phyloP scores from a whole-genome alignment of 2,113 vertebrate species.

The Poeciliopsis occidentalis region DNA sequence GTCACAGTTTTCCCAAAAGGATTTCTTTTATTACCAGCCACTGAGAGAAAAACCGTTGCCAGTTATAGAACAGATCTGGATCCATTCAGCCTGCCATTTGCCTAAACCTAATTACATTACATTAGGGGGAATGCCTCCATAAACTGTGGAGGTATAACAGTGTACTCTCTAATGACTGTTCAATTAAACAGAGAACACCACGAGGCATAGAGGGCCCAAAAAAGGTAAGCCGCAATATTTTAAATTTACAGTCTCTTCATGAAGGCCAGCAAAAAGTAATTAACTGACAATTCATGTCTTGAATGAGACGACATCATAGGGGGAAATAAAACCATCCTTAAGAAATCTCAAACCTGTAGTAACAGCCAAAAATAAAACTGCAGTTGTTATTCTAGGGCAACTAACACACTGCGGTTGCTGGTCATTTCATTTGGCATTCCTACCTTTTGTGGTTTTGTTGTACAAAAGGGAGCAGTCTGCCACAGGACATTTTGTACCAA shows the following conservation, averaged over 20 bases:
- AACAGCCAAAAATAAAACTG: neutral
- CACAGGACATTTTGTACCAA: neutral
- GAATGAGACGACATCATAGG: constrained; percentile 3
- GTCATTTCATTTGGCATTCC: neutral
- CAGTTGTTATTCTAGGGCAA: neutral
- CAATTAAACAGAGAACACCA: constrained; percentile 74
- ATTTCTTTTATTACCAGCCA: constrained; percentile 71
- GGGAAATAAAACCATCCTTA: neutral
- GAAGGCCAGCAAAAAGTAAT: constrained; percentile 36
- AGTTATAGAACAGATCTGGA: constrained; percentile 59
- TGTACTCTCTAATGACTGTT: constrained; percentile 72
- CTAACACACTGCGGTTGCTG: neutral
- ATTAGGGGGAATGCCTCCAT: constrained; percentile 72
- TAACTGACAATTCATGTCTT: constrained; percentile 38
- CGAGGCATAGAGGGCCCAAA: constrained; percentile 58
- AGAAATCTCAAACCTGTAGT: neutral
- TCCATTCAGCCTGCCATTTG: constrained; percentile 61
- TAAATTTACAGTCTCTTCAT: constrained; percentile 44
- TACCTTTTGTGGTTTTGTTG: neutral
- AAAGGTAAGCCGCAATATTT: constrained; percentile 49
- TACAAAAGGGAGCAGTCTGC: neutral
- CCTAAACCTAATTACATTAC: constrained; percentile 65
- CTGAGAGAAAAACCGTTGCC: constrained; percentile 55
- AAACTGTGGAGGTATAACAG: constrained; percentile 68
- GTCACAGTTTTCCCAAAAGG: constrained; percentile 64